A percentile compares a stretch with the other conserved stretches of the same genome.
Conservation (phyloP, 2,113 vertebrate genomes). For the Oreocharis arfaki region DNA sequence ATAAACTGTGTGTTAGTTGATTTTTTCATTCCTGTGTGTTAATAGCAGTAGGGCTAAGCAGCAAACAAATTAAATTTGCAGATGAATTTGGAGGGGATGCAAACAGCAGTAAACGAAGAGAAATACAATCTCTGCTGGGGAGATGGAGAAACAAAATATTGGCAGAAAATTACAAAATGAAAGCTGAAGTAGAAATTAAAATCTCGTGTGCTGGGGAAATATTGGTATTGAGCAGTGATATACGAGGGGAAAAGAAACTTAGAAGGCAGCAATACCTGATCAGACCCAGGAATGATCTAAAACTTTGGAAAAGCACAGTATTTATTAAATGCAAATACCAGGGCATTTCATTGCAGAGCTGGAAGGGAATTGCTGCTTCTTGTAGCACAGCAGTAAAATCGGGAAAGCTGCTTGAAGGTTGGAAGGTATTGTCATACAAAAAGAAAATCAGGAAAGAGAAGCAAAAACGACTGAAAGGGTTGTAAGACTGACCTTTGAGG, state of each 20-base stretch:
- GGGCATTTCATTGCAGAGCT: neutral
- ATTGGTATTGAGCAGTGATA: neutral
- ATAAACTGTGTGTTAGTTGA: neutral
- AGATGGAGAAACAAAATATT: conserved; percentile 7
- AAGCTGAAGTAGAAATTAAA: conserved; percentile 13
- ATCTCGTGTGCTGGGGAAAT: neutral
- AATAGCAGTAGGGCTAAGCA: neutral
- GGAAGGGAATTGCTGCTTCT: neutral
- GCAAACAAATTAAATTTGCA: conserved; percentile 48
- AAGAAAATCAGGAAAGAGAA: neutral
- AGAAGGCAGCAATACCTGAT: neutral
- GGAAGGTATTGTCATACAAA: neutral
- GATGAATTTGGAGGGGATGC: neutral
- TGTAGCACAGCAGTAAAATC: neutral
- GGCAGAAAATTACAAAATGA: conserved; percentile 14
- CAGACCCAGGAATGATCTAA: neutral
- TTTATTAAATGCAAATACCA: neutral
- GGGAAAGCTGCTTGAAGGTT: neutral
- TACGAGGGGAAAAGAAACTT: neutral
- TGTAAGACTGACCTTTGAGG: neutral
- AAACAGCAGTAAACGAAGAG: conserved; percentile 6
- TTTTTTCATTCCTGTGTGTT: conserved; percentile 24
- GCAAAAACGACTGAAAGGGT: neutral
- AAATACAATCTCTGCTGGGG: neutral
- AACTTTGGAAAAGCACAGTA: neutral